Conservation (phyloP, 2,113 vertebrate genomes). For the Oryzias celebensis region DNA sequence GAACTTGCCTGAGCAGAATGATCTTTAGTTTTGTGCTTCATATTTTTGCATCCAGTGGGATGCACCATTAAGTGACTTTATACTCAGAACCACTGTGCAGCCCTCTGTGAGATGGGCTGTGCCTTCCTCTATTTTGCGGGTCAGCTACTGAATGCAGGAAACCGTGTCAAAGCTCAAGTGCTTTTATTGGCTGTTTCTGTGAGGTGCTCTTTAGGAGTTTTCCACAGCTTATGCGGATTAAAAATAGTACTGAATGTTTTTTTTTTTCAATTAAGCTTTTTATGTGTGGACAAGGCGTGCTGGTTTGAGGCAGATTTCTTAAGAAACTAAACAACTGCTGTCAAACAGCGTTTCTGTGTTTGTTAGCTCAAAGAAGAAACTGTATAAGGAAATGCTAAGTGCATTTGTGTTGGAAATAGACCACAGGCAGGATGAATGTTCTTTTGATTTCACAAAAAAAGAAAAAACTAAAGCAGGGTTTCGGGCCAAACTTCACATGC, state of each 20-base stretch:
- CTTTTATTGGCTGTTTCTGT: constrained; percentile 66
- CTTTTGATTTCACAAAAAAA: not conserved
- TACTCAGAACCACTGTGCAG: constrained; percentile 45
- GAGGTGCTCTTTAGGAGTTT: too few species aligned
- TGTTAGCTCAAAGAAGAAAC: too few species aligned
- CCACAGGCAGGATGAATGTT: too few species aligned
- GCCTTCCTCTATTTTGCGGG: constrained; percentile 39
- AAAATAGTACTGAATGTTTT: too few species aligned
- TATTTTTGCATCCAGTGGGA: constrained; percentile 22
- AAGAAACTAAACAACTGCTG: too few species aligned
- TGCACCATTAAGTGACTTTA: constrained; percentile 74
- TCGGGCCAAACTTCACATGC: not conserved
- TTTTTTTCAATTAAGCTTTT: too few species aligned
- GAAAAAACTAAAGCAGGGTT: not conserved
- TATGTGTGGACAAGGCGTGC: too few species aligned
- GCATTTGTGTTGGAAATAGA: too few species aligned
- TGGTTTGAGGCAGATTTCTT: too few species aligned
- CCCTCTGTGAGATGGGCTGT: constrained; percentile 28
- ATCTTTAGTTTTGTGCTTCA: constrained; percentile 45
- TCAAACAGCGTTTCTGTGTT: too few species aligned
- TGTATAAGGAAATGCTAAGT: too few species aligned
- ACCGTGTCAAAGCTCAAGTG: constrained; percentile 65
- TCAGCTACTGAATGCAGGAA: constrained; percentile 53
- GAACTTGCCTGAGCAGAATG: constrained; percentile 28
- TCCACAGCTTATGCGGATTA: too few species aligned